Percentiles rank a stretch among this genome's conserved stretches.
Evolutionary conservation across 2,113 vertebrate species (phyloP).

Genomic region (Eira barbara): DNA sequence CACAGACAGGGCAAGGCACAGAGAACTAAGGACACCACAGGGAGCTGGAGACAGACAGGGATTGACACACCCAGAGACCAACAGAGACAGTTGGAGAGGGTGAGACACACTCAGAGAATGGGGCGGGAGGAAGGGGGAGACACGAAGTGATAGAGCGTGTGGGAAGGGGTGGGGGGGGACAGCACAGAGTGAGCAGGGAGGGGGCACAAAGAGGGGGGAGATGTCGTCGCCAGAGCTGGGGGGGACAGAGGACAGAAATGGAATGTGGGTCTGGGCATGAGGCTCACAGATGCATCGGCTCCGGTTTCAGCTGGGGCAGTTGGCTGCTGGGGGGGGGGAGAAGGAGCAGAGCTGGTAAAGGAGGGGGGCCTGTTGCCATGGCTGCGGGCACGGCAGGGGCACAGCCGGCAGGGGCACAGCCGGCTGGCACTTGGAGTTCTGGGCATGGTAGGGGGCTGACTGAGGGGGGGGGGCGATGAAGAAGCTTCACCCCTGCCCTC

Average conservation of each 20-base stretch:
- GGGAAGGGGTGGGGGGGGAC: not conserved
- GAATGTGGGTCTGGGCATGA: slow-evolving; percentile 76
- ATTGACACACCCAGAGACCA: slow-evolving; percentile 57
- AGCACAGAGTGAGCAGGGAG: slow-evolving; percentile 53
- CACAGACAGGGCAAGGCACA: slow-evolving; percentile 27
- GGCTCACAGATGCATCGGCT: slow-evolving; percentile 74
- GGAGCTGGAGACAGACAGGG: slow-evolving; percentile 30
- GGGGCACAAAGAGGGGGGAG: slow-evolving; percentile 15
- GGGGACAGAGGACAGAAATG: slow-evolving; percentile 69
- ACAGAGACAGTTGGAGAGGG: slow-evolving; percentile 33
- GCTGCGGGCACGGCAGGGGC: slow-evolving; percentile 69
- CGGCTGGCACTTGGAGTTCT: slow-evolving; percentile 72
- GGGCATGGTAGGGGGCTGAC: slow-evolving; percentile 72
- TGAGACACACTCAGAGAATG: slow-evolving; percentile 41
- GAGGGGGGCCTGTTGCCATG: slow-evolving; percentile 66
- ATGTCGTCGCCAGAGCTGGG: slow-evolving; percentile 46
- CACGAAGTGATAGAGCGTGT: slow-evolving; percentile 49
- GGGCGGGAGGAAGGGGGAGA: slow-evolving; percentile 41
- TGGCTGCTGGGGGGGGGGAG: slow-evolving; percentile 44
- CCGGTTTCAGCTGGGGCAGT: slow-evolving; percentile 76
- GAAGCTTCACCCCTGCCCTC: slow-evolving; percentile 9
- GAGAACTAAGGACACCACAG: slow-evolving; percentile 14
- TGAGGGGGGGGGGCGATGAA: not conserved
- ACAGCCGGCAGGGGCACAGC: slow-evolving; percentile 72
- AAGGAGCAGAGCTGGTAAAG: not conserved